These are phyloP conservation scores for Grammomys dolichurus DNA, from an alignment of 2,113 vertebrate species.

Conservation along the genomic window DNA sequence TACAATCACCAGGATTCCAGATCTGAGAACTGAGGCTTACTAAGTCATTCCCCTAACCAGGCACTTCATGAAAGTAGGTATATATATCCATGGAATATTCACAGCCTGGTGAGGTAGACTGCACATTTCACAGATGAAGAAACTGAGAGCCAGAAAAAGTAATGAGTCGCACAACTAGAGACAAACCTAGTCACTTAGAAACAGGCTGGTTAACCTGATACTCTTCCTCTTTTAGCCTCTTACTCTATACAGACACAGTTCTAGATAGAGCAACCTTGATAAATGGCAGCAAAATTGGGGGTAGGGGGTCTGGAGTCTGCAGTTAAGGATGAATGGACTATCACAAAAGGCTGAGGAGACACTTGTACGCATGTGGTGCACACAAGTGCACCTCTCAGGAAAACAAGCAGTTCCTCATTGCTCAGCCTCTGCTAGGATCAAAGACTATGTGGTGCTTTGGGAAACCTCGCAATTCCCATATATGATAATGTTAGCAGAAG, in stretches of 20 bases:
- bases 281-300: neutral
- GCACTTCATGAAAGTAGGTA: neutral
- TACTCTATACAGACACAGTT: neutral
- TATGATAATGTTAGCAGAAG: neutral
- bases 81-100: neutral
- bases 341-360: neutral
- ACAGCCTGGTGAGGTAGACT: neutral
- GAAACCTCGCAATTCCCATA: neutral
- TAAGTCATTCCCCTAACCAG: neutral
- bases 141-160: slow-evolving; percentile 21
- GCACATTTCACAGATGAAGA: slow-evolving; percentile 1
- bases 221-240: neutral
- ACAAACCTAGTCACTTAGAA: neutral
- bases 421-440: neutral
- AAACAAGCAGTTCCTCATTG: neutral
- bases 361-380: too few species aligned
- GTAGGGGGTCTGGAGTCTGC: neutral
- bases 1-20: neutral
- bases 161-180: neutral
- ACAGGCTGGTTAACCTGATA: neutral
- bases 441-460: neutral
- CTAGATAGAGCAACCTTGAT: neutral
- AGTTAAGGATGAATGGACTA: neutral
- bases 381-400: neutral
- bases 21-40: neutral